Base-by-base conservation (phyloP, 2,797 vertebrate genomes). In the Myoxocephalus aenaeus region DNA sequence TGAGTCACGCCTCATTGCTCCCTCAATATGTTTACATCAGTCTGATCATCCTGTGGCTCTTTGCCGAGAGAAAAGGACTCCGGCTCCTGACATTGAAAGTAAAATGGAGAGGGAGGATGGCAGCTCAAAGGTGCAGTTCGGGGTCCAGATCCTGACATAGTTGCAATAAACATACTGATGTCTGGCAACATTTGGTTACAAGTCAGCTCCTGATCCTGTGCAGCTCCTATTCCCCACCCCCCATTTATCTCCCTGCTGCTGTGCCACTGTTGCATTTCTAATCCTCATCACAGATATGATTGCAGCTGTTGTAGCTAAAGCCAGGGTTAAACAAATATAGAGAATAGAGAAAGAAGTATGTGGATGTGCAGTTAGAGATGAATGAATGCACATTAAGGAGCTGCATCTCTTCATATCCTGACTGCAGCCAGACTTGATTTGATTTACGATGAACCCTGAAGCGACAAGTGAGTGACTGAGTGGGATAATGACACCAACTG, bases 231-330 rank as follows among this genome's bases (percentile, higher is more conserved):
- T 53, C 68, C 56, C 76, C 18, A 32, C 18, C 50, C 34, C 34
- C 27, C 32, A 36, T 78, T 76, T 71, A 53, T 65, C 63, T 72
- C 77, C 72, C 70, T 7, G 13, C 65, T 78, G 38, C 65, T 78
- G 38, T 63, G 46, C 57, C 65, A 56, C 73, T 29, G 25, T 61
- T 80, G 40, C 64, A 70, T 59, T 65, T 76, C 65, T 89, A 89
- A 89, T 87, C 86, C 79, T 80, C 82, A 79, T 80, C 73, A 61
- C 62, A 79, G 63, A 89, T 69, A 80, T 74, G 69, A 70, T 68
- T 44, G 58, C 59, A 71, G 67, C 67, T 64, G 68, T 71, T 77
- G 36, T 65, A 67, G 36, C 53, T 36, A 13, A 14, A 61, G n/a
- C 15, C 48, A 50, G 27, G 61, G 70, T 79, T 75, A 76, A 82